phyloP scores from a whole-genome alignment of 2,113 vertebrate species.

The Sarotherodon lohbergeri region DNA sequence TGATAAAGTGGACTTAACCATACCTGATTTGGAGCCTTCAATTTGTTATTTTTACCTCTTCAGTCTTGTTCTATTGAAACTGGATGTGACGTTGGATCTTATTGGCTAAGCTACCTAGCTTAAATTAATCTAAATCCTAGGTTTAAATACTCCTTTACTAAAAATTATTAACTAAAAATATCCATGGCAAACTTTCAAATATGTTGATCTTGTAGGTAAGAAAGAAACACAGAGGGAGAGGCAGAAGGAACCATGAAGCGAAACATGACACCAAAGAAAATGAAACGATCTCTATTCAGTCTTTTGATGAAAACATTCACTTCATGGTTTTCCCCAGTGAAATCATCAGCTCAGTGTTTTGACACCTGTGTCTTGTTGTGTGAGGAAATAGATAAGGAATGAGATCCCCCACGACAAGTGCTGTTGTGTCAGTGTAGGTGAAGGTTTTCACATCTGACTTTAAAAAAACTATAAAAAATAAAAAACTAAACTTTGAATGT shows the following conservation, averaged over 20 bases:
- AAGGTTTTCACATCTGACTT: not conserved
- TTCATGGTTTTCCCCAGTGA: not conserved
- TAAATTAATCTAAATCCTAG: not conserved
- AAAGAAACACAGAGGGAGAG: not conserved
- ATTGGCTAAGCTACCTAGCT: not conserved
- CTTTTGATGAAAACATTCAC: not conserved
- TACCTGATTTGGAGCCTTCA: not conserved
- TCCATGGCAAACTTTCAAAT: not conserved
- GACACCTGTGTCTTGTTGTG: not conserved
- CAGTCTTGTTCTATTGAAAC: not conserved
- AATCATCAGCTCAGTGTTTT: not conserved
- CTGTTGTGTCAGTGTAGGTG: not conserved
- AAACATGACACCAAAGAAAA: not conserved
- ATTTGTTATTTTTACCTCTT: not conserved
- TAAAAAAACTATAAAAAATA: fast-evolving
- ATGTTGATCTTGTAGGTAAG: not conserved
- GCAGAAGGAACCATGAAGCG: not conserved
- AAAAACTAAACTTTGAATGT: not conserved
- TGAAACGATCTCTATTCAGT: not conserved
- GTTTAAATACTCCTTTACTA: not conserved
- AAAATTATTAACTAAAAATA: not conserved
- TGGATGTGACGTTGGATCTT: not conserved
- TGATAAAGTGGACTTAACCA: not conserved
- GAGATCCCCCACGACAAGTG: not conserved
- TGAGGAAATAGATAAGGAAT: not conserved